Evolutionary conservation across 2,113 vertebrate species (phyloP), one percentile per base, ranked within the genome.

Genomic region (Microcebus lehilahytsara): DNA sequence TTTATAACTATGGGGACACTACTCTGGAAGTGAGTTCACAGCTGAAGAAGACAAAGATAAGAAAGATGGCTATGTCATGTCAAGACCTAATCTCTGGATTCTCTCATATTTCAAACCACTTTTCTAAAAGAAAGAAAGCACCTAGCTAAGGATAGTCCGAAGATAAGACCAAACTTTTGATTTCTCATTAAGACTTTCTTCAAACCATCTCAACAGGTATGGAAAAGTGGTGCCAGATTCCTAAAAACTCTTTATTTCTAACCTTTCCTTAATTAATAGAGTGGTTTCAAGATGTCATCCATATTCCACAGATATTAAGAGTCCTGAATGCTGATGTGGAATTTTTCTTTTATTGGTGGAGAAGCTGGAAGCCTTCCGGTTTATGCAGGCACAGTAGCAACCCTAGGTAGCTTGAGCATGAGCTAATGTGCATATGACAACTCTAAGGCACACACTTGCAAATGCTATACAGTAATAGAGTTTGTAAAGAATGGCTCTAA

Each of bases 361-460:
- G 27, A 96, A 93, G 93, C 53, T 79, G 56, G 87, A 85, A 91
- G 53, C 27, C 17, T 90, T 79, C 83, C 84, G 37, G 40, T 84
- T 91, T 75, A 78, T 37, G 14, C 13, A 91, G 34, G n/a, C 46
- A 67, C 11, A 67, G 2, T 12, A 62, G 58, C 60, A 64, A 86
- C 6, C 30, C 23, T 9, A 4, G 40, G 23, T 62, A 22, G 77
- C 56, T 58, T 58, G 56, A 58, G 56, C 56, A 22, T 58, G 19
- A 22, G 20, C 56, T 22, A 58, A 58, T 22, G 56, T 64, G 10
- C 71, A 56, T 25, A 90, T 11, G 66, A 88, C 27, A 96, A 85
- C n/a, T 51, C 14, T 34, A 78, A 72, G 40, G 64, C 6, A 93
- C 0, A 9, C 17, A 86, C 23, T 30, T 78, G 46, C 72, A 89